Evolutionary conservation across 2,113 vertebrate species (phyloP).

Genomic region (Columbina picui): DNA sequence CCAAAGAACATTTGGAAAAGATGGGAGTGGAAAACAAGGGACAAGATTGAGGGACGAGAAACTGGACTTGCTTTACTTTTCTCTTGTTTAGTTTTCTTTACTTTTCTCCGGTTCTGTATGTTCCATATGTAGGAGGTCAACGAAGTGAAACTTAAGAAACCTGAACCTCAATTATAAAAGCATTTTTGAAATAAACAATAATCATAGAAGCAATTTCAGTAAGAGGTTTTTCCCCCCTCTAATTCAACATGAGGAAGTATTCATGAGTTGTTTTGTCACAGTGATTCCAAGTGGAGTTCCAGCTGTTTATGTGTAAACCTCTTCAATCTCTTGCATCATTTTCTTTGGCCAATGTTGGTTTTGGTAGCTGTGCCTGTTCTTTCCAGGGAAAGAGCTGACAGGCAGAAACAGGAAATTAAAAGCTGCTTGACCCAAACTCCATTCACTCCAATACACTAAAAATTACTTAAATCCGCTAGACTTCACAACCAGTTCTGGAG

Average conservation of each 20-base stretch:
- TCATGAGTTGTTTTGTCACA: background rate
- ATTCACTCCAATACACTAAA: background rate
- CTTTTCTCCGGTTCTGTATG: background rate
- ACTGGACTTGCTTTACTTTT: background rate
- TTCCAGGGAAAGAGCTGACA: background rate
- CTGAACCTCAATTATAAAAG: background rate
- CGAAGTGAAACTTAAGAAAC: background rate
- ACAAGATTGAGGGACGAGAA: background rate
- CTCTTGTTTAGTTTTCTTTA: background rate
- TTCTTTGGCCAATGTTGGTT: background rate
- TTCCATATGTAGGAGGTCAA: background rate
- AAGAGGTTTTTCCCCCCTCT: background rate
- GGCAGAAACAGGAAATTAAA: constrained; percentile 11
- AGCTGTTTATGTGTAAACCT: background rate
- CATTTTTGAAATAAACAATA: background rate
- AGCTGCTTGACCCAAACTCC: background rate
- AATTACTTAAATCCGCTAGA: background rate
- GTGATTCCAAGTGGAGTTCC: background rate
- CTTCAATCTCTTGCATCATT: background rate
- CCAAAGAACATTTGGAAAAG: background rate
- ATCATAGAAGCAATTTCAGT: background rate
- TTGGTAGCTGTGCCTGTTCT: background rate
- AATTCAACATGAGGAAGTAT: background rate
- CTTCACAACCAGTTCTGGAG: background rate
- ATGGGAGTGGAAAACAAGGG: background rate